phyloP scores from a whole-genome alignment of 2,888 invertebrate genomes.

The Candidula unifasciata region DNA sequence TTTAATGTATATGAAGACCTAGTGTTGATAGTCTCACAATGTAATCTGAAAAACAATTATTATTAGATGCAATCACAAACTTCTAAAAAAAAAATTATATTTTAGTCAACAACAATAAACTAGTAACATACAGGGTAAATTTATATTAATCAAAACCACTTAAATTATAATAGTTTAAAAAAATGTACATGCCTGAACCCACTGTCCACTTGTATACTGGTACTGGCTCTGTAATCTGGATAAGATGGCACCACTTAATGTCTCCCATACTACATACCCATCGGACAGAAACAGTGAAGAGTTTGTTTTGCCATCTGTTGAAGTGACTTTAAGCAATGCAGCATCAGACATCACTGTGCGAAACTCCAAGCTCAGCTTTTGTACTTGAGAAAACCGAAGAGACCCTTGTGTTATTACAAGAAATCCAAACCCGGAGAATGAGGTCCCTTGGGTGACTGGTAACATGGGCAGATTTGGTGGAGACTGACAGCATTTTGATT shows the following conservation, averaged over 20 bases:
- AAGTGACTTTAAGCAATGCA: slow-evolving; percentile 23
- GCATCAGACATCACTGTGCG: slow-evolving; percentile 17
- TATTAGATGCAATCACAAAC: too few relatives aligned
- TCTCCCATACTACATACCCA: slow-evolving; percentile 36
- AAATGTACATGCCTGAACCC: slow-evolving; percentile 38
- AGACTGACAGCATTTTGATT: slow-evolving; percentile 27
- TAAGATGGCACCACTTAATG: neutral
- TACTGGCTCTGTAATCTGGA: slow-evolving; percentile 18
- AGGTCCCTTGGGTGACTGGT: slow-evolving; percentile 26
- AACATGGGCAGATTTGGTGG: slow-evolving; percentile 18
- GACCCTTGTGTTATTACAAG: slow-evolving; percentile 19
- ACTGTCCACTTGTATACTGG: slow-evolving; percentile 32
- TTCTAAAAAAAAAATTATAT: too few relatives aligned
- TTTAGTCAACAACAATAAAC: too few relatives aligned
- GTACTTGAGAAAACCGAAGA: slow-evolving; percentile 15
- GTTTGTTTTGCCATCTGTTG: slow-evolving; percentile 25
- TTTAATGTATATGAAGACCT: too few relatives aligned
- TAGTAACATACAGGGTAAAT: too few relatives aligned
- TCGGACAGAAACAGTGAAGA: neutral
- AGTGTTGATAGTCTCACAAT: too few relatives aligned
- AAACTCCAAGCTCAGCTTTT: slow-evolving; percentile 33
- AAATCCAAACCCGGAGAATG: slow-evolving; percentile 47
- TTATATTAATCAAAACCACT: too few relatives aligned
- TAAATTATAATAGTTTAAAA: neutral
- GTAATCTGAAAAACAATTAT: too few relatives aligned